Percentiles rank a stretch among this genome's conserved stretches.
phyloP scores from a whole-genome alignment of 2,888 invertebrate genomes.

The Athrips mouffetella region DNA sequence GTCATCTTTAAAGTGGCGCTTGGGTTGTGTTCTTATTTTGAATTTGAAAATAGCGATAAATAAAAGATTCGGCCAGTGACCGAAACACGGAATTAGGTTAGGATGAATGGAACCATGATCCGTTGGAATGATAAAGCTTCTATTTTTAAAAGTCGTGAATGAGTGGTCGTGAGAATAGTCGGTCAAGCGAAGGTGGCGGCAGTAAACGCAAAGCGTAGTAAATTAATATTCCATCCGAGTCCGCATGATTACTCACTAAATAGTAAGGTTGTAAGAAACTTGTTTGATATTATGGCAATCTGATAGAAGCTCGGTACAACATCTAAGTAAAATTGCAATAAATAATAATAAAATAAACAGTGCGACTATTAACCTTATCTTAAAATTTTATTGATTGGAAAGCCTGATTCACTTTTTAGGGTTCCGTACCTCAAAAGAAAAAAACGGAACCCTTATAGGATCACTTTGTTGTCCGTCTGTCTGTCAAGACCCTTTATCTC shows the following conservation, averaged over 20 bases:
- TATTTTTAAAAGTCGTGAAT: slow-evolving; percentile 14
- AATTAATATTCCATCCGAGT: slow-evolving; percentile 32
- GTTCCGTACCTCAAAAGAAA: too few relatives aligned
- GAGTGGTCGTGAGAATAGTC: slow-evolving; percentile 2
- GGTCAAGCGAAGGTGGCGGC: neutral
- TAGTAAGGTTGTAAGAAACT: too few relatives aligned
- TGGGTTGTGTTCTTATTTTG: slow-evolving; percentile 37
- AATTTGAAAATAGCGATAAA: slow-evolving; percentile 43
- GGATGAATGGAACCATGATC: slow-evolving; percentile 34
- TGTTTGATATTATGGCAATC: too few relatives aligned
- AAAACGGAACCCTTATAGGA: too few relatives aligned
- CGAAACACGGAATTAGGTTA: slow-evolving; percentile 37
- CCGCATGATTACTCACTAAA: slow-evolving; percentile 4
- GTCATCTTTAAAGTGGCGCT: slow-evolving; percentile 56
- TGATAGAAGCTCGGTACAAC: too few relatives aligned
- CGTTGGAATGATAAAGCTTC: slow-evolving; percentile 17
- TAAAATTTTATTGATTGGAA: too few relatives aligned
- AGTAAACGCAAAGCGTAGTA: neutral
- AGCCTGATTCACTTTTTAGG: too few relatives aligned
- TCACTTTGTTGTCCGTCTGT: too few relatives aligned
- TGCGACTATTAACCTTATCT: too few relatives aligned
- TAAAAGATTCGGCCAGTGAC: slow-evolving; percentile 27
- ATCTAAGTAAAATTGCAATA: too few relatives aligned
- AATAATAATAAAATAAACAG: too few relatives aligned
- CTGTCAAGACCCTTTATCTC: too few relatives aligned